Evolutionary conservation across 2,113 vertebrate genomes (phyloP).

Genomic region (Alectura lathami): DNA sequence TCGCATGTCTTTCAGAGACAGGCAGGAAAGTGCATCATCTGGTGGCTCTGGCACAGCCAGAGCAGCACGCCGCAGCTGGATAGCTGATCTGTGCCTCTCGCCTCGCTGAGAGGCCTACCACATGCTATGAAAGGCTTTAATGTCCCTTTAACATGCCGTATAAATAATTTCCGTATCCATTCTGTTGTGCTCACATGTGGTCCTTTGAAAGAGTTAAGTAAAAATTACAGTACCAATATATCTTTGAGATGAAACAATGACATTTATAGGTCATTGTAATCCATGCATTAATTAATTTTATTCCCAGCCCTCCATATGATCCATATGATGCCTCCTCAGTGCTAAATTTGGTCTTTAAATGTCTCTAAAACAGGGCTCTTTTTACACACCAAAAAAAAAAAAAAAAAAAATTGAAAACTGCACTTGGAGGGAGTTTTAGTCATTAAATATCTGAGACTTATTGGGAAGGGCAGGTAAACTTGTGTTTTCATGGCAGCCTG

Average conservation of each 20-base stretch:
- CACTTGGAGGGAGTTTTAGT: conserved; percentile 17
- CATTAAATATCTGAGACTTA: conserved; percentile 14
- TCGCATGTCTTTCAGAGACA: neutral
- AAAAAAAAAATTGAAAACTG: conserved; percentile 40
- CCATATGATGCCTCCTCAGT: conserved; percentile 59
- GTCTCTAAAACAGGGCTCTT: too few relatives aligned
- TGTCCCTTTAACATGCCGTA: conserved; percentile 54
- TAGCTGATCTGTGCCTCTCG: conserved; percentile 40
- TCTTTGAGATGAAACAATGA: conserved; percentile 69
- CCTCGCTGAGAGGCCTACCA: conserved; percentile 38
- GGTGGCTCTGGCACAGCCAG: conserved; percentile 54
- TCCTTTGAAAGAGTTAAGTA: conserved; percentile 64
- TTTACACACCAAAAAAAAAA: too few relatives aligned
- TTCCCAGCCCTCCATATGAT: conserved; percentile 66
- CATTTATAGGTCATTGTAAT: conserved; percentile 76
- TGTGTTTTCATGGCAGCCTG: neutral
- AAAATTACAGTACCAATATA: conserved; percentile 62
- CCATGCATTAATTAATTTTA: conserved; percentile 75
- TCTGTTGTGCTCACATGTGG: conserved; percentile 56
- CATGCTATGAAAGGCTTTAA: conserved; percentile 60
- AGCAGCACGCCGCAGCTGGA: conserved; percentile 48
- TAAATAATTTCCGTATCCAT: conserved; percentile 63
- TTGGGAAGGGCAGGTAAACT: conserved; percentile 53
- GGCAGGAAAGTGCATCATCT: conserved; percentile 39
- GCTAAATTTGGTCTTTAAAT: conserved; percentile 57